phyloP scores from a whole-genome alignment of 1,140 invertebrate genomes.

The Episyrphus balteatus region DNA sequence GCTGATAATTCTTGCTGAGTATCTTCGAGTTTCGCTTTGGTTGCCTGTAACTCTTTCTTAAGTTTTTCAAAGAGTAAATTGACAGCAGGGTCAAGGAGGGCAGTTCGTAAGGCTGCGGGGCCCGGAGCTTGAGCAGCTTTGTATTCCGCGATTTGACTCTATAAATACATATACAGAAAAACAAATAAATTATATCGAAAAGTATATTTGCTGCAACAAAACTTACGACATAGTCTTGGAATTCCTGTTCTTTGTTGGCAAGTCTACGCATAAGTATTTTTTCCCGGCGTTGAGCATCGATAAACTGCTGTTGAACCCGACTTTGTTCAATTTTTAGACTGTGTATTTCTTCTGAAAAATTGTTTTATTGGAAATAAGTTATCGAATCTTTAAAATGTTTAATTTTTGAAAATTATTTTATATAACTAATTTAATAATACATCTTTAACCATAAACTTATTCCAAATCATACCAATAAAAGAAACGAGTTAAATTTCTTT shows the following conservation, averaged over 20 bases:
- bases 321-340: slow-evolving; percentile 70
- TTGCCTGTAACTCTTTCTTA: slow-evolving; percentile 79
- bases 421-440: too few species aligned
- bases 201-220: slow-evolving; percentile 7
- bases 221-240: slow-evolving; percentile 90
- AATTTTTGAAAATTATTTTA: too few species aligned
- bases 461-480: too few species aligned
- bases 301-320: slow-evolving; percentile 66
- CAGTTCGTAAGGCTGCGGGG: slow-evolving; percentile 62
- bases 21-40: slow-evolving; percentile 86
- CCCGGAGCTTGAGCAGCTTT: slow-evolving; percentile 72
- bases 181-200: neutral
- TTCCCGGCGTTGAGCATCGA: slow-evolving; percentile 78
- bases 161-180: slow-evolving; percentile 14
- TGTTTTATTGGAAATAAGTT: too few species aligned
- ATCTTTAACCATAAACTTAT: too few species aligned
- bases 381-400: too few species aligned
- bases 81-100: slow-evolving; percentile 87
- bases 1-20: slow-evolving; percentile 95
- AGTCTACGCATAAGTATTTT: slow-evolving; percentile 82
- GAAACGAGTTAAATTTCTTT: too few species aligned
- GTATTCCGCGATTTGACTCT: slow-evolving; percentile 88
- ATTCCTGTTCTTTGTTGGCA: slow-evolving; percentile 90
- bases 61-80: slow-evolving; percentile 89
- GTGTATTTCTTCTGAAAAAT: slow-evolving; percentile 57